Evolutionary conservation across 2,888 invertebrate species (phyloP), one percentile per base, ranked within the genome.

Genomic region (Melanchra persicariae): DNA sequence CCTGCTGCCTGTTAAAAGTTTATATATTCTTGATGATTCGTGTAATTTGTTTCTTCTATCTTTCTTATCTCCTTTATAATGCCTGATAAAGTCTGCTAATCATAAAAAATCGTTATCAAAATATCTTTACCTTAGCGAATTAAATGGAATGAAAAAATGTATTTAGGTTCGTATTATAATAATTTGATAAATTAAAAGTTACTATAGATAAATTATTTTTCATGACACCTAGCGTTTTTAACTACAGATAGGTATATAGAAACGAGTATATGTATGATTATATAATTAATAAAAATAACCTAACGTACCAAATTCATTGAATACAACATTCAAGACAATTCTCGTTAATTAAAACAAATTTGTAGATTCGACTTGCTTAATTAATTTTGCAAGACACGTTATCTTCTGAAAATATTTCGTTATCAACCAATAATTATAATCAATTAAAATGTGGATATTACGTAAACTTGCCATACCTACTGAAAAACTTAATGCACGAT

Each of bases 61-160:
- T 72, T 37, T 51, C 26, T 22, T 67, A 76, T 74, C 80, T 52
- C n/a, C 51, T 58, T 49, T 30, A 51, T 30, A 37, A 8, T 22
- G 34, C 47, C 40, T 58, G 79, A 76, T 76, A 76, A 55, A 22
- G 19, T 52, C 34, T 47, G 52, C 22, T 73, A 58, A 52, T n/a
- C n/a, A n/a, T 40, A 64, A 62, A 73, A 34, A 43, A 73, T 2
- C 22, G 51, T 54, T 76, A 77, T 74, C 76, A 43, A 58, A 66
- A 66, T 40, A n/a, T 8, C 15, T 37, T 73, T 61, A 76, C 66
- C 47, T 51, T n/a, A 15, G 26, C 9, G 17, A 64, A 64, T n/a
- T 72, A 34, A 64, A 49, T 49, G 22, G 26, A 49, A 34, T 17
- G 15, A 9, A 24, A 12, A 24, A 26, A 40, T 30, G 10, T 17